Evolutionary conservation across 2,113 vertebrate genomes (phyloP).

Genomic region (Gallinago undulata): DNA sequence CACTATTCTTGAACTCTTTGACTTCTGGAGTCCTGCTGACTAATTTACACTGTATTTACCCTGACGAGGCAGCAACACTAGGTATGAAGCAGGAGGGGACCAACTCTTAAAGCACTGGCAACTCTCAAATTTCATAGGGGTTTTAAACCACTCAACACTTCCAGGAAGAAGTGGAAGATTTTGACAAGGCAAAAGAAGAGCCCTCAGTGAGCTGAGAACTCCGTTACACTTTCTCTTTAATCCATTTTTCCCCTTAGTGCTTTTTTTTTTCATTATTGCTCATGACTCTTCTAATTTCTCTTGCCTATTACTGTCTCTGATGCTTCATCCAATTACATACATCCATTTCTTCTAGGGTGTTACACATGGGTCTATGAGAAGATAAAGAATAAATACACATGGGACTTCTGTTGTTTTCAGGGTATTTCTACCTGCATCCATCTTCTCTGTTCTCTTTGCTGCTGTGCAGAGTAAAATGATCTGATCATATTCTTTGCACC

Average conservation of each 20-base stretch:
- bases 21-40: not conserved
- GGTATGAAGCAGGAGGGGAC: not conserved
- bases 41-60: not conserved
- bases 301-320: not conserved
- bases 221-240: not conserved
- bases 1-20: not conserved
- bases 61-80: not conserved
- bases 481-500: not conserved
- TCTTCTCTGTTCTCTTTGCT: not conserved
- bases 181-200: not conserved
- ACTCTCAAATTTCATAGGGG: not conserved
- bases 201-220: not conserved
- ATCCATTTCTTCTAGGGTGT: not conserved
- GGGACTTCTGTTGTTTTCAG: not conserved
- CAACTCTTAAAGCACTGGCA: not conserved
- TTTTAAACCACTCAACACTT: not conserved
- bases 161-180: not conserved
- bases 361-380: not conserved
- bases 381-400: not conserved
- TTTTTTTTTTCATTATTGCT: not conserved
- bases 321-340: not conserved
- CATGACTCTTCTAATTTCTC: not conserved
- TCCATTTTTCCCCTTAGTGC: not conserved
- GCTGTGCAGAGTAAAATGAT: not conserved
- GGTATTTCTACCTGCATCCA: not conserved